These are phyloP conservation scores for Strongylocentrotus purpuratus DNA, from an alignment of 35 echinoderm and acorn worm species.

Conservation along the genomic window DNA sequence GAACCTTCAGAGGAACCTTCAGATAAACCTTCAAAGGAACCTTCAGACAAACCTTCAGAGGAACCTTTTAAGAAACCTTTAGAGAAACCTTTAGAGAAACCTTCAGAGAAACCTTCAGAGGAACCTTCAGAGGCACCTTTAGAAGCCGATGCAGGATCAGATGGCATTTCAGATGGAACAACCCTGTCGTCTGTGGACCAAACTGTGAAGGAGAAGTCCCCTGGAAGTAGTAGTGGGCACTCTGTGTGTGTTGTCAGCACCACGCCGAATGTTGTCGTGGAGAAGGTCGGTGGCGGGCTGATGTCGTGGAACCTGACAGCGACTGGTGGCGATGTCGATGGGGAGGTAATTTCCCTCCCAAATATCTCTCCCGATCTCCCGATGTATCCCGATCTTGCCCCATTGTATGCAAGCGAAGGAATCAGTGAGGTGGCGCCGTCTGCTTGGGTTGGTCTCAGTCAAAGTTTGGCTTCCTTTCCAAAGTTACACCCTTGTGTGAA, in stretches of 20 bases:
- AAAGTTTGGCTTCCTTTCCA: constrained; percentile 9
- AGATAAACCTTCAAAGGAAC: background rate
- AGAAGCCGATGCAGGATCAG: background rate
- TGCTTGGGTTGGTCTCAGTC: constrained; percentile 39
- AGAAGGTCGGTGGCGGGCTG: constrained; percentile 63
- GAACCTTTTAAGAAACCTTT: too few species aligned
- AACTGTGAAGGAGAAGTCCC: background rate
- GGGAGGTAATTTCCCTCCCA: constrained; percentile 68
- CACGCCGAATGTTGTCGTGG: constrained; percentile 79
- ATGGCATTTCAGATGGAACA: background rate
- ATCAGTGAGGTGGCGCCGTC: background rate
- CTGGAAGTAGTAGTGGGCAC: background rate
- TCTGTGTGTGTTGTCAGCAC: constrained; percentile 76
- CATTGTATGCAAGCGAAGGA: constrained; percentile 5
- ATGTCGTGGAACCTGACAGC: constrained; percentile 82
- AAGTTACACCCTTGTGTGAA: background rate
- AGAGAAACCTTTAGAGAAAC: background rate
- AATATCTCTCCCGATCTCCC: background rate
- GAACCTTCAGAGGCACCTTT: too few species aligned
- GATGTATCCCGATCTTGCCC: background rate
- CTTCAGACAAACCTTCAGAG: background rate
- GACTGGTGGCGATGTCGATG: constrained; percentile 61
- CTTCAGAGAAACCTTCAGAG: too few species aligned
- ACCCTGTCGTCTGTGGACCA: background rate
- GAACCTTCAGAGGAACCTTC: too few species aligned